phyloP scores from a whole-genome alignment of 1,140 invertebrate species.

The Diachasmimorpha longicaudata region DNA sequence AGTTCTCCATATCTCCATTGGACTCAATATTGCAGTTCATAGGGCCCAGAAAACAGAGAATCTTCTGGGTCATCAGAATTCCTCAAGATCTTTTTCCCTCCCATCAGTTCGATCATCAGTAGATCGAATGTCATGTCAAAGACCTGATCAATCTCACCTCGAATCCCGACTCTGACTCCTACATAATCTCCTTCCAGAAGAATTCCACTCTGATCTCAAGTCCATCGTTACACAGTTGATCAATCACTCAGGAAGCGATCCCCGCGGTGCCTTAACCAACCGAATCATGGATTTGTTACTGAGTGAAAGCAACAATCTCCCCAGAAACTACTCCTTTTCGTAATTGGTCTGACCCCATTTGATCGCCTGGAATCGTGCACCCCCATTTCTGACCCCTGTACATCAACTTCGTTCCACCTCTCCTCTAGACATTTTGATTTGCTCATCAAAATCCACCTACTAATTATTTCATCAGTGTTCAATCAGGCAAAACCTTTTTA shows the following conservation, averaged over 20 bases:
- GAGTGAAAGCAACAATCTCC: conserved; percentile 29
- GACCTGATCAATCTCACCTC: neutral
- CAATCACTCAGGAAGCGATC: neutral
- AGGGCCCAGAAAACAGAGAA: too few relatives aligned
- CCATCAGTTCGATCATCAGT: neutral
- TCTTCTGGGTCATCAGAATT: too few relatives aligned
- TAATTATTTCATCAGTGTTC: conserved; percentile 9
- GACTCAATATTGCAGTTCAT: too few relatives aligned
- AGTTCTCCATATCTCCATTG: too few relatives aligned
- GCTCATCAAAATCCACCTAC: neutral
- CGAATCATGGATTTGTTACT: neutral
- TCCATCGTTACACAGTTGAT: too few relatives aligned
- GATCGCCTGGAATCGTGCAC: conserved; percentile 47
- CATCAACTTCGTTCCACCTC: conserved; percentile 17
- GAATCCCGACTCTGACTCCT: neutral
- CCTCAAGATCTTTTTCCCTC: conserved; percentile 12
- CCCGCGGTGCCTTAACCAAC: neutral
- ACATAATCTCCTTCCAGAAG: too few relatives aligned
- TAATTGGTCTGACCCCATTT: conserved; percentile 55
- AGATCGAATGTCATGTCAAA: neutral
- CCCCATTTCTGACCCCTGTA: neutral
- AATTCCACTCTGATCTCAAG: too few relatives aligned
- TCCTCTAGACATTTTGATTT: neutral
- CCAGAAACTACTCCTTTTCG: conserved; percentile 36
- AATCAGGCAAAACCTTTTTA: conserved; percentile 12